Percentiles rank a stretch among this genome's conserved stretches.
phyloP scores from a whole-genome alignment of 2,797 vertebrate genomes.

The Typhlichthys eigenmanni region DNA sequence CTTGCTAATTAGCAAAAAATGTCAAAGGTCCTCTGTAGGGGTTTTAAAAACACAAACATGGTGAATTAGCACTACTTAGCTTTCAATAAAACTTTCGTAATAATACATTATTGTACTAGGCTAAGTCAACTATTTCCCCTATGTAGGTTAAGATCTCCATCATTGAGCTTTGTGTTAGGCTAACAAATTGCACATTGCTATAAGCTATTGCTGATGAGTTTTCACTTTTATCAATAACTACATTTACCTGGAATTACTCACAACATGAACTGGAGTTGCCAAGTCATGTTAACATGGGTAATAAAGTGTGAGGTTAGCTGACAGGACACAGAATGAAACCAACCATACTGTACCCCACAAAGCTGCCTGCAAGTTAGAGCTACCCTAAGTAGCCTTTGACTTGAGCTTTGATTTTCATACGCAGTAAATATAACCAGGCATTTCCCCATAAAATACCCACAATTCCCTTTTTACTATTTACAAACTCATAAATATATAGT shows the following conservation, averaged over 20 bases:
- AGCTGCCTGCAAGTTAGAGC: conserved; percentile 73
- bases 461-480: conserved; percentile 72
- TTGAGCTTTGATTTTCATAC: conserved; percentile 81
- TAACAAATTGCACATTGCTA: conserved; percentile 42
- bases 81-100: not conserved
- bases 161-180: conserved; percentile 28
- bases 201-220: conserved; percentile 19
- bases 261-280: conserved; percentile 74
- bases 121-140: conserved; percentile 6
- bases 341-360: conserved; percentile 71
- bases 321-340: conserved; percentile 49
- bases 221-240: conserved; percentile 33
- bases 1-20: no score
- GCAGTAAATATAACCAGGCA: conserved; percentile 74
- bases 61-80: conserved; percentile 26
- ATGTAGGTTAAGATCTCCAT: conserved; percentile 22
- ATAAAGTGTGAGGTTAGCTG: conserved; percentile 63
- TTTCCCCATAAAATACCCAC: conserved; percentile 73
- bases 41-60: conserved; percentile 3
- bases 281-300: conserved; percentile 61
- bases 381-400: conserved; percentile 69
- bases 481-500: conserved; percentile 77
- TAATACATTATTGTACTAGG: conserved; percentile 2
- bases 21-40: no score
- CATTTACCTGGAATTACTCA: conserved; percentile 21